These are phyloP conservation scores for Drosophila bunnanda DNA, from an alignment of 2,888 invertebrate species.

Conservation along the genomic window DNA sequence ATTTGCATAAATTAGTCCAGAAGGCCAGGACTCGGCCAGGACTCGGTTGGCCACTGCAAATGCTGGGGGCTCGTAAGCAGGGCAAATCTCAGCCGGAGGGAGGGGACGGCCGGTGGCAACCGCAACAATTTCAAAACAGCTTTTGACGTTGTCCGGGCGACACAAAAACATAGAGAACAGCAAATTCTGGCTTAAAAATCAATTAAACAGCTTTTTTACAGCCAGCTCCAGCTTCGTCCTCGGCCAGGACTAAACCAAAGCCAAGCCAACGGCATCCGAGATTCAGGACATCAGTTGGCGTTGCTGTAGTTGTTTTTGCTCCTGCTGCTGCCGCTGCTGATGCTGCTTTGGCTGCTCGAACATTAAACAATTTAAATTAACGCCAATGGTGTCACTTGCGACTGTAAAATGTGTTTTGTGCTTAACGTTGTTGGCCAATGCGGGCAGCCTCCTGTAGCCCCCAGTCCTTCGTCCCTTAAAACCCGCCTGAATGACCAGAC, in stretches of 20 bases:
- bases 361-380: slow-evolving; percentile 83
- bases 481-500: slow-evolving; percentile 31
- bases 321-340: slow-evolving; percentile 19
- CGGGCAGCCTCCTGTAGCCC: slow-evolving; percentile 49
- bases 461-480: slow-evolving; percentile 18
- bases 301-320: slow-evolving; percentile 31
- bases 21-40: slow-evolving; percentile 39
- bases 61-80: slow-evolving; percentile 50
- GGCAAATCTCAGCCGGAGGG: slow-evolving; percentile 58
- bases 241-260: slow-evolving; percentile 43
- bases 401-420: slow-evolving; percentile 77
- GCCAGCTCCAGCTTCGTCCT: slow-evolving; percentile 44
- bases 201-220: slow-evolving; percentile 77
- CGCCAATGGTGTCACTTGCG: slow-evolving; percentile 83
- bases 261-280: slow-evolving; percentile 56
- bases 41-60: slow-evolving; percentile 61
- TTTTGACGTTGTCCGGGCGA: slow-evolving; percentile 76
- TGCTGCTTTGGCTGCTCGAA: slow-evolving; percentile 55
- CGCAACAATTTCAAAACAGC: slow-evolving; percentile 76
- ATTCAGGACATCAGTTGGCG: slow-evolving; percentile 63
- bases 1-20: slow-evolving; percentile 79
- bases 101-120: slow-evolving; percentile 41
- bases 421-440: slow-evolving; percentile 68
- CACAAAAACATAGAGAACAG: slow-evolving; percentile 64
- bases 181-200: slow-evolving; percentile 78